These are phyloP conservation scores for Aspidiotus rigidus DNA, from an alignment of 2,888 invertebrate genomes.

Conservation along the genomic window DNA sequence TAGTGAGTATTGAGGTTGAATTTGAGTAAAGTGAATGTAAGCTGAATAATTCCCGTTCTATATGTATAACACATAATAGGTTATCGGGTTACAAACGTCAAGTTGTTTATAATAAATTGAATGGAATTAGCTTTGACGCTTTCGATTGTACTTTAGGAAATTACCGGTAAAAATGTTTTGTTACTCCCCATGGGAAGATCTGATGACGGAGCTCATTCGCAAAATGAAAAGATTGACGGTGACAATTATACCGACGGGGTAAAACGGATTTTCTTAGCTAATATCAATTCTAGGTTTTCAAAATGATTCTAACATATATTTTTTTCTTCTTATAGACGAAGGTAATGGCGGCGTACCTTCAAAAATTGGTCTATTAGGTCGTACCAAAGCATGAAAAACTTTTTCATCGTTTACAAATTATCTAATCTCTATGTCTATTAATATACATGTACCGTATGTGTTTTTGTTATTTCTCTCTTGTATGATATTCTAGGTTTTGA, in stretches of 20 bases:
- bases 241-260: conserved; percentile 91
- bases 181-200: conserved; percentile 88
- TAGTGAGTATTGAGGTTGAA: too few relatives aligned
- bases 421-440: too few relatives aligned
- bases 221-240: conserved; percentile 93
- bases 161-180: conserved; percentile 85
- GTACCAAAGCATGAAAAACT: neutral
- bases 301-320: conserved; percentile 23
- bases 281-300: neutral
- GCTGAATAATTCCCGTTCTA: too few relatives aligned
- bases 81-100: neutral
- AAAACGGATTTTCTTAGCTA: conserved; percentile 43
- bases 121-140: neutral
- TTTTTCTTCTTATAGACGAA: conserved; percentile 64
- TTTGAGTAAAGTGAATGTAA: too few relatives aligned
- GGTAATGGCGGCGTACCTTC: conserved; percentile 78
- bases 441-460: too few relatives aligned
- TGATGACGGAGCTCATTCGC: conserved; percentile 97
- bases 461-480: too few relatives aligned
- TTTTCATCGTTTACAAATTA: too few relatives aligned
- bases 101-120: neutral
- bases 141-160: conserved; percentile 52
- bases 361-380: conserved; percentile 50
- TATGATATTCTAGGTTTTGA: too few relatives aligned
- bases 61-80: too few relatives aligned